phyloP scores from a whole-genome alignment of 2,113 vertebrate genomes.

The Cyprinodon brontotheroides region DNA sequence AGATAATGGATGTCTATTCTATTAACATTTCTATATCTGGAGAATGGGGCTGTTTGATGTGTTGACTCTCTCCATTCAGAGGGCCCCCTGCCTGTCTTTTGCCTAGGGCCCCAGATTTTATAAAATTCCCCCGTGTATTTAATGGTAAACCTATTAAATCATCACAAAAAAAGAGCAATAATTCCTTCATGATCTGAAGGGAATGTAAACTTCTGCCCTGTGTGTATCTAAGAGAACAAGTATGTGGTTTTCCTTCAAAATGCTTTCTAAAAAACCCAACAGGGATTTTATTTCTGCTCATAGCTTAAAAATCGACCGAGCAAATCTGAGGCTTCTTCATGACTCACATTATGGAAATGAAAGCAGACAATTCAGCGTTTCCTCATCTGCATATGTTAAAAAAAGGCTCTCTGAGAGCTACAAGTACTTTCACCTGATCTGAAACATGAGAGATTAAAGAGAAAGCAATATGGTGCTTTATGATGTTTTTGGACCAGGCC shows the following conservation, averaged over 20 bases:
- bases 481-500: slow-evolving; percentile 43
- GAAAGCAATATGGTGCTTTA: slow-evolving; percentile 55
- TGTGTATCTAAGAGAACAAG: neutral
- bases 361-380: slow-evolving; percentile 51
- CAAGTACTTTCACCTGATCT: slow-evolving; percentile 66
- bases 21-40: too few species aligned
- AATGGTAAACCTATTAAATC: too few species aligned
- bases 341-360: slow-evolving; percentile 71
- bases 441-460: slow-evolving; percentile 40
- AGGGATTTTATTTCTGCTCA: slow-evolving; percentile 62
- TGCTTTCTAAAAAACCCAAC: slow-evolving; percentile 51
- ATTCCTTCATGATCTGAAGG: neutral
- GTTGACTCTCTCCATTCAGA: too few species aligned
- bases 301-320: slow-evolving; percentile 66
- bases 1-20: too few species aligned
- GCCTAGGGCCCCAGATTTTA: too few species aligned
- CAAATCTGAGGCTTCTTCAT: slow-evolving; percentile 60
- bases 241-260: slow-evolving; percentile 29
- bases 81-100: too few species aligned
- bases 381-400: slow-evolving; percentile 69
- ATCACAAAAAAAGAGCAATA: too few species aligned
- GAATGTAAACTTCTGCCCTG: slow-evolving; percentile 15
- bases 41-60: too few species aligned
- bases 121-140: too few species aligned
- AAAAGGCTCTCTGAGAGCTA: slow-evolving; percentile 42